Conservation (phyloP, 2,113 vertebrate genomes). For the Noturus placidus region DNA sequence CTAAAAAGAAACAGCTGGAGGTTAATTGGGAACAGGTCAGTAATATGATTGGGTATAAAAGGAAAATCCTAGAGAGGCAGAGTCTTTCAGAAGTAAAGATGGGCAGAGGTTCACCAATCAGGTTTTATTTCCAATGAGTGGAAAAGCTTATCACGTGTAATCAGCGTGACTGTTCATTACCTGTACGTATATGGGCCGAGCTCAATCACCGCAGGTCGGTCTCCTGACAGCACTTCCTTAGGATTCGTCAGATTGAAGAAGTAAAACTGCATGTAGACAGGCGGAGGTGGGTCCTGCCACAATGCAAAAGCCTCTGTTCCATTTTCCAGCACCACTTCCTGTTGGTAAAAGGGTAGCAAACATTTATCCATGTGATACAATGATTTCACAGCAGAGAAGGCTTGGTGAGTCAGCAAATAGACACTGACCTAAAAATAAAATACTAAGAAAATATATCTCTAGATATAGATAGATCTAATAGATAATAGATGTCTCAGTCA, state of each 20-base stretch:
- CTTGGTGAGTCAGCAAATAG: neutral
- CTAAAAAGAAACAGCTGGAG: too few relatives aligned
- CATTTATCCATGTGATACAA: neutral
- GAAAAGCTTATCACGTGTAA: neutral
- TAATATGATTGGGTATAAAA: too few relatives aligned
- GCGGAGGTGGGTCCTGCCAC: constrained; percentile 86
- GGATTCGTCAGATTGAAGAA: constrained; percentile 95
- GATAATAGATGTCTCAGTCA: neutral
- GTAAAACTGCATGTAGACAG: constrained; percentile 94
- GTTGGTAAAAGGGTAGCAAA: constrained; percentile 47
- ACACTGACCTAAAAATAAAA: neutral
- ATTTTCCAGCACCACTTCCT: constrained; percentile 85
- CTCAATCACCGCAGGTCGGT: constrained; percentile 80
- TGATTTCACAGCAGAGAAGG: neutral
- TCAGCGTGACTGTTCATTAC: constrained; percentile 61
- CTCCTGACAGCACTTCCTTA: constrained; percentile 81
- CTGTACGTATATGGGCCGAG: constrained; percentile 94
- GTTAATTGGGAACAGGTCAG: too few relatives aligned
- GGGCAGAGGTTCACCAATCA: too few relatives aligned
- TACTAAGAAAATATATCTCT: neutral
- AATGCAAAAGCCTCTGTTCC: constrained; percentile 81
- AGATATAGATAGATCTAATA: too few relatives aligned
- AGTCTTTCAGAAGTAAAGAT: too few relatives aligned
- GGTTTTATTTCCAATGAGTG: neutral
- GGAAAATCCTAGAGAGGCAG: too few relatives aligned